phyloP scores from a whole-genome alignment of 1,140 invertebrate genomes.

The Cydia strobilella region DNA sequence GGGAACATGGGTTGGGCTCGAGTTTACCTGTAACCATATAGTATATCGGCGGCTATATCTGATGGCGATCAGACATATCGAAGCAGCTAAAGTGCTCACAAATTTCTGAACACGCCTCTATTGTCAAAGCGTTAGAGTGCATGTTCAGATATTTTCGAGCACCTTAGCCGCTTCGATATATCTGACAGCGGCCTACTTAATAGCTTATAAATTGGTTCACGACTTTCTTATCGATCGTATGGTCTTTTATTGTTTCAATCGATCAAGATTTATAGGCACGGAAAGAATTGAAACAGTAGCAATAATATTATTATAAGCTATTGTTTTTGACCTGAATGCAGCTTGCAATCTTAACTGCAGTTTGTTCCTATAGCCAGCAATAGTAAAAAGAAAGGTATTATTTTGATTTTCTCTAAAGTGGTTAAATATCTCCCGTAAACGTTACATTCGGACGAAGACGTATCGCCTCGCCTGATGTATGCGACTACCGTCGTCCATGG shows the following conservation, averaged over 20 bases:
- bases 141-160: too few species aligned
- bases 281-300: not conserved
- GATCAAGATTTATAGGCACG: not conserved
- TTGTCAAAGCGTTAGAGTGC: too few species aligned
- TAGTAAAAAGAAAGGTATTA: too few species aligned
- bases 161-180: not conserved
- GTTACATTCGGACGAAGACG: too few species aligned
- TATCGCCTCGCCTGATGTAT: too few species aligned
- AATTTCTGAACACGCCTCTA: too few species aligned
- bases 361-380: not conserved
- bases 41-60: too few species aligned
- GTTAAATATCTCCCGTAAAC: too few species aligned
- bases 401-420: too few species aligned
- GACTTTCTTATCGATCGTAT: not conserved
- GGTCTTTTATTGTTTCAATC: not conserved
- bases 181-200: not conserved
- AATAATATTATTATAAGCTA: constrained; percentile 9
- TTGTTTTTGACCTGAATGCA: constrained; percentile 3
- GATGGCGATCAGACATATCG: not conserved
- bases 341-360: not conserved
- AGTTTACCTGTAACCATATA: not conserved
- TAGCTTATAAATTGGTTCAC: not conserved
- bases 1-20: not conserved
- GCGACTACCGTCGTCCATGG: too few species aligned
- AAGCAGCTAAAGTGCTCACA: not conserved